Conservation (phyloP, 1,140 invertebrate species). For the Nebria ingens region DNA sequence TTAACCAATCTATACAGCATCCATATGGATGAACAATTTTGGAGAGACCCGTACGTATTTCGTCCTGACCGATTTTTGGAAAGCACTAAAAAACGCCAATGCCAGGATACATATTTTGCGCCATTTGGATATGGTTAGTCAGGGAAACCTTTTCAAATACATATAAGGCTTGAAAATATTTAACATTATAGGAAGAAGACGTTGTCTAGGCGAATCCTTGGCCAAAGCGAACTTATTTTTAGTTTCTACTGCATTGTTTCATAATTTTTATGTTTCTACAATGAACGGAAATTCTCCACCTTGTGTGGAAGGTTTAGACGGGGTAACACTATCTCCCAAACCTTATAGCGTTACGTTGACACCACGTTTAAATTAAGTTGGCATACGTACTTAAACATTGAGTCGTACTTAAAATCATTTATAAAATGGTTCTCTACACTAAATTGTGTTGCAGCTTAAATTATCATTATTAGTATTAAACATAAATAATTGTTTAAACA, state of each 20-base stretch:
- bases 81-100: conserved; percentile 42
- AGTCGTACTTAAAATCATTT: too few species aligned
- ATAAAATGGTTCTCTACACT: too few species aligned
- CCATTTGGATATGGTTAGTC: conserved; percentile 61
- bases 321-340: conserved; percentile 40
- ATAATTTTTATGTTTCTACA: conserved; percentile 39
- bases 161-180: too few species aligned
- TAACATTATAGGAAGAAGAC: conserved; percentile 44
- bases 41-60: conserved; percentile 59
- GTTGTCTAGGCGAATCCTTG: conserved; percentile 50
- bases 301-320: conserved; percentile 34
- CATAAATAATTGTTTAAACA: too few species aligned
- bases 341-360: conserved; percentile 34
- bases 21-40: conserved; percentile 53
- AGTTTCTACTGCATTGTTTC: conserved; percentile 41
- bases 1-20: conserved; percentile 55
- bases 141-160: conserved; percentile 1
- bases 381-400: too few species aligned
- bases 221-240: conserved; percentile 45
- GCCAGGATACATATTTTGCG: conserved; percentile 46
- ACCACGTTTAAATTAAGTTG: too few species aligned
- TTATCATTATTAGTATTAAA: too few species aligned
- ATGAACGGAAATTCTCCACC: conserved; percentile 28
- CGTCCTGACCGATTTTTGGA: conserved; percentile 61
- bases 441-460: too few species aligned